These are phyloP conservation scores for Ceriagrion tenellum DNA, from an alignment of 2,888 invertebrate species.

Conservation along the genomic window DNA sequence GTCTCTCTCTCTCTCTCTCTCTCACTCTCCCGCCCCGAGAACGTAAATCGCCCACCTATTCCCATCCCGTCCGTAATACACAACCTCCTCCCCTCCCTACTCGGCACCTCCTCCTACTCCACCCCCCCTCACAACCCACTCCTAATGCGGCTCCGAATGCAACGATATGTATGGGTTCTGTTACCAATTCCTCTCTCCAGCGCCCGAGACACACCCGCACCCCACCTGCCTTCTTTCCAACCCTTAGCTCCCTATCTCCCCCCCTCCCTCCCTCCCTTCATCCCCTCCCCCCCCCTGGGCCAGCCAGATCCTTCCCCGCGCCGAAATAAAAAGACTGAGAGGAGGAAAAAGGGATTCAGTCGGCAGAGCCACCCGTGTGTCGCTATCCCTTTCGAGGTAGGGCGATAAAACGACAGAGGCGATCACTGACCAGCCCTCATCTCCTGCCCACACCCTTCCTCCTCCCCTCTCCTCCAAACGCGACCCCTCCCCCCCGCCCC, in stretches of 20 bases:
- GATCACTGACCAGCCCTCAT: slow-evolving; percentile 39
- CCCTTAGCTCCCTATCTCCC: background rate
- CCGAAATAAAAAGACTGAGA: background rate
- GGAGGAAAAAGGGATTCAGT: background rate
- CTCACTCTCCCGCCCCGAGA: background rate
- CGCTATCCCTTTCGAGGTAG: slow-evolving; percentile 1
- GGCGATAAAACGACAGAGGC: slow-evolving; percentile 21
- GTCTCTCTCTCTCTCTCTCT: slow-evolving; percentile 33
- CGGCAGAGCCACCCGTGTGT: background rate
- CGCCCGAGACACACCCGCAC: background rate
- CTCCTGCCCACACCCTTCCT: background rate
- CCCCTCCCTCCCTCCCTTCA: background rate
- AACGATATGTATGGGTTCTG: slow-evolving; percentile 40
- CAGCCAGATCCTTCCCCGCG: background rate
- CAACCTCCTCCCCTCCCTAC: background rate
- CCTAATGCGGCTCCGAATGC: slow-evolving; percentile 26
- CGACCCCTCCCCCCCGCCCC: too few relatives aligned
- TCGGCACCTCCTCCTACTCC: background rate
- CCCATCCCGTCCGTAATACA: background rate
- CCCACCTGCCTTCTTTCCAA: background rate
- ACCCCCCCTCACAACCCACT: background rate
- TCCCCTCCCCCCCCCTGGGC: background rate
- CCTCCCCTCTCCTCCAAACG: background rate
- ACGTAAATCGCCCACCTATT: slow-evolving; percentile 59
- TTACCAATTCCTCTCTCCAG: background rate